Base-by-base conservation (phyloP, 1,140 invertebrate species). In the Formica selysi region DNA sequence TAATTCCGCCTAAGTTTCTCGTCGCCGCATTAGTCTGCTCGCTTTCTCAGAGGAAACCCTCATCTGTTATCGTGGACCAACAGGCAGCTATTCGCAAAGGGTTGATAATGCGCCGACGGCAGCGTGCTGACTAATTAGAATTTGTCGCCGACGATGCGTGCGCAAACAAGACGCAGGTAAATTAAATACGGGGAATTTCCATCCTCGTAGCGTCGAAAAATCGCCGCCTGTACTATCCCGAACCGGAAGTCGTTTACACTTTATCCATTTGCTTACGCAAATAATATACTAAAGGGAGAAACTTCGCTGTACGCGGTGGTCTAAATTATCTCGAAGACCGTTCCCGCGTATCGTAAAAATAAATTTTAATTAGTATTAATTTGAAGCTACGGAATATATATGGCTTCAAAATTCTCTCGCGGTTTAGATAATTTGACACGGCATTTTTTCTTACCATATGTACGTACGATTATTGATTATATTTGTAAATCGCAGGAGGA, bases 91-190 rank as follows among this genome's bases (percentile, higher is more conserved):
- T 88, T 88, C 81, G 81, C 73, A 71, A 86, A 85, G 87, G 87
- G 87, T 85, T 89, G 87, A 89, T 88, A 88, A 88, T 85, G 54
- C 87, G 73, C 32, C 59, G 44, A 64, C 86, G 57, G 29, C 78
- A 48, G 29, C 74, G 41, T 85, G 87, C 80, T 85, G 87, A 89
- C 86, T 89, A 89, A 89, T 89, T 89, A 89, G 87, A 86, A 89
- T 89, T 88, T 68, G 73, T 89, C 62, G 59, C 5, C 65, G 4
- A 51, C 67, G 61, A n/a, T 88, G 44, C 86, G 38, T 88, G 44
- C 87, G 71, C 81, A 85, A 76, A 64, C 62, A 54, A 68, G 76
- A 76, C 2, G 38, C 54, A n/a, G 38, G 65, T 16, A 44, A 83
- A 74, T 57, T 83, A 83, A 73, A 62, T 29, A 29, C 68, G 13